Evolutionary conservation across 2,113 vertebrate genomes (phyloP).

Genomic region (Ageneiosus marmoratus): DNA sequence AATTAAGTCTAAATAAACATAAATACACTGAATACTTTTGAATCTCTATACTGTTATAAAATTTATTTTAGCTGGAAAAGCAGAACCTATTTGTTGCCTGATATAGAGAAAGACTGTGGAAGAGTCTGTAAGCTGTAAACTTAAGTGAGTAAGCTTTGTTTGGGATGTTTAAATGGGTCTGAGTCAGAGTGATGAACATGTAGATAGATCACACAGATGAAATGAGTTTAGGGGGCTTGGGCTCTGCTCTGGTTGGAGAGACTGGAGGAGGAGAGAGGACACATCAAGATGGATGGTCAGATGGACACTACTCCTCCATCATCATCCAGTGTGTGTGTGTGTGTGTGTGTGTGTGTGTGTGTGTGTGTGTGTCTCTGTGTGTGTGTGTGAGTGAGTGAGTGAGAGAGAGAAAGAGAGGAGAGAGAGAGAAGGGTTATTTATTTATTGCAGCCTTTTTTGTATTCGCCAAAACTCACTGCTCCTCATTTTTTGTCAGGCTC

Average conservation of each 20-base stretch:
- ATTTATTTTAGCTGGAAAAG: neutral
- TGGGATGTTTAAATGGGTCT: constrained; percentile 41
- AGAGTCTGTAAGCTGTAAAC: constrained; percentile 1
- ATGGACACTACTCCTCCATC: constrained; percentile 68
- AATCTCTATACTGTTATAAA: neutral
- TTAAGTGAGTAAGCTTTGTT: constrained; percentile 23
- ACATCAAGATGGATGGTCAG: constrained; percentile 71
- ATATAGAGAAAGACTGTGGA: neutral
- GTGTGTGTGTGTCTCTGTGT: constrained; percentile 55
- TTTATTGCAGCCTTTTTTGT: constrained; percentile 2
- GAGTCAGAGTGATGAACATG: constrained; percentile 50
- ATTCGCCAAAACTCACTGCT: neutral
- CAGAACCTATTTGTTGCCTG: neutral
- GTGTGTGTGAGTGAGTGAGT: neutral
- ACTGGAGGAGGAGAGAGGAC: constrained; percentile 63
- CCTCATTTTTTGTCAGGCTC: neutral
- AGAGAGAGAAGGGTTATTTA: neutral
- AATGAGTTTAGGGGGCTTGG: constrained; percentile 45
- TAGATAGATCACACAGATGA: constrained; percentile 49
- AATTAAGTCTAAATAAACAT: neutral
- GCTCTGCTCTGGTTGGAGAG: constrained; percentile 43
- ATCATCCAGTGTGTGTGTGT: constrained; percentile 70
- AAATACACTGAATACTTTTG: neutral
- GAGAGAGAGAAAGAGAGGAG: neutral
- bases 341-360: constrained; percentile 11